Conservation (phyloP, 2,797 vertebrate species). For the Pseudomugil gertrudae region DNA sequence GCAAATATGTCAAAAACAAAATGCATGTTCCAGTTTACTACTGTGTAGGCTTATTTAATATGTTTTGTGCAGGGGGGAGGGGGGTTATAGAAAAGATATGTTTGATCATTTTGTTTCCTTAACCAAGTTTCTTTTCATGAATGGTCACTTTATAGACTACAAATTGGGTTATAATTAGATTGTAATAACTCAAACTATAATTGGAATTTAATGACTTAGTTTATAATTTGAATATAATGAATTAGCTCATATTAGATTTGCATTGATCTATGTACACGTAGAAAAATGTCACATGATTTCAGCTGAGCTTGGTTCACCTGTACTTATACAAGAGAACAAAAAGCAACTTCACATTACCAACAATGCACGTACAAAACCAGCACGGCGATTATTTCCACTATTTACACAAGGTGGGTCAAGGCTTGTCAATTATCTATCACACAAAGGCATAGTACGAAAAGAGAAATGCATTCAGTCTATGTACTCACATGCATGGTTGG, state of each 20-base stretch:
- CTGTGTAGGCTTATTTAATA: background rate
- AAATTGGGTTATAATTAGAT: background rate
- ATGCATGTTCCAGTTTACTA: background rate
- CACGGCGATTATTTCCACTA: too few species aligned
- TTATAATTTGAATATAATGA: conserved; percentile 1
- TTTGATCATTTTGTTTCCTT: background rate
- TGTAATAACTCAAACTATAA: background rate
- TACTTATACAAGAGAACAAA: background rate
- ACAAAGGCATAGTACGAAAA: background rate
- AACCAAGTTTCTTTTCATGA: background rate
- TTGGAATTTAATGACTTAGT: background rate
- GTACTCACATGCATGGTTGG: background rate
- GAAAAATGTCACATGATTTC: background rate
- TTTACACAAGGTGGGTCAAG: background rate
- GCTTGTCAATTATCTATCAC: background rate
- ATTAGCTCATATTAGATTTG: background rate
- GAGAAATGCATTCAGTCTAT: background rate
- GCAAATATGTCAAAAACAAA: background rate
- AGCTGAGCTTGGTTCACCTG: background rate
- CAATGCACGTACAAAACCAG: background rate
- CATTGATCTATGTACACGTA: background rate
- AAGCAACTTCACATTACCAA: background rate
- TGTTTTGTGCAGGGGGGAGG: too few species aligned
- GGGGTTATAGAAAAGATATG: background rate
- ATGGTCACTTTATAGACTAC: background rate